Base-by-base conservation (phyloP, 2,888 invertebrate species). In the Vandiemenella viatica region DNA sequence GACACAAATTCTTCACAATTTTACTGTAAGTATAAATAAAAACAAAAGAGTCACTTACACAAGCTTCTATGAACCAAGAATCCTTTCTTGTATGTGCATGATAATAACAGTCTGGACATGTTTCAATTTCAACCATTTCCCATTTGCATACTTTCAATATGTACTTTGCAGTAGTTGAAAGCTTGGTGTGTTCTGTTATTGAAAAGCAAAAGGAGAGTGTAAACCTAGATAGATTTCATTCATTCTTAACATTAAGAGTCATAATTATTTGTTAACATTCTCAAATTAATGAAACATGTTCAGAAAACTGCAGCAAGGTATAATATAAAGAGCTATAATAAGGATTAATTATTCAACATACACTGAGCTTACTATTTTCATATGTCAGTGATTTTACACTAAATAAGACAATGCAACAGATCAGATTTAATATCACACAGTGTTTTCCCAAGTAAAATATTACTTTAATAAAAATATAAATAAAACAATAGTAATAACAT, bases 11-110 rank as follows among this genome's bases (percentile, higher is more conserved):
- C n/a, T n/a, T n/a, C n/a, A n/a, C n/a, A n/a, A n/a, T n/a, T n/a
- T n/a, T n/a, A n/a, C n/a, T n/a, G n/a, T n/a, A n/a, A n/a, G n/a
- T n/a, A n/a, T n/a, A n/a, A n/a, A n/a, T n/a, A n/a, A n/a, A n/a
- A n/a, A n/a, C n/a, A n/a, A n/a, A n/a, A n/a, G n/a, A n/a, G 4
- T 26, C 44, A 63, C 73, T 67, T 63, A 74, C 80, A 67, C 95
- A 95, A 2, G 90, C 88, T 61, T 91, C 87, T 0, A 87, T 80
- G 67, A 95, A 95, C 92, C 93, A 95, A 1, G 80, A 77, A 50
- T 82, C 79, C 46, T 77, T 73, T 26, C 83, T 76, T 0, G 83
- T 80, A 61, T 89, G 87, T 5, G 90, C 90, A 59, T 83, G 86
- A 43, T 77, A 70, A 67, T 93, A 95, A 65, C 95, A 96, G 62